phyloP scores from a whole-genome alignment of 2,888 invertebrate species.

The Molorchus minor region DNA sequence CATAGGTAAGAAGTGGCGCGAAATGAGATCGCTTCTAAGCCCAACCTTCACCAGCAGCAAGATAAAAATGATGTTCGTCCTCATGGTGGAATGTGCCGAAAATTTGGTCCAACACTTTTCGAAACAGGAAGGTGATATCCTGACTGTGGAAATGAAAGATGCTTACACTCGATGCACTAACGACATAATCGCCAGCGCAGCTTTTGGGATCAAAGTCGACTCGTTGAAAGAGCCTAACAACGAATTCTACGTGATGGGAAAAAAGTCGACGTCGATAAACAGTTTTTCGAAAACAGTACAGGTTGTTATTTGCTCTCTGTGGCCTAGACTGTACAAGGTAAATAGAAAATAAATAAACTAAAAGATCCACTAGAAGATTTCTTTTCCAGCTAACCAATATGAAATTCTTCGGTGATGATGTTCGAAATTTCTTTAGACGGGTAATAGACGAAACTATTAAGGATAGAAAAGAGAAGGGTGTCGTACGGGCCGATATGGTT shows the following conservation, averaged over 20 bases:
- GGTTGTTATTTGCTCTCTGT: slow-evolving; percentile 16
- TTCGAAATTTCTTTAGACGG: background rate
- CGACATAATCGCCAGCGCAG: slow-evolving; percentile 66
- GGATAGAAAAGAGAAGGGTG: slow-evolving; percentile 46
- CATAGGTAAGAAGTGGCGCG: slow-evolving; percentile 45
- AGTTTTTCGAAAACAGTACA: slow-evolving; percentile 21
- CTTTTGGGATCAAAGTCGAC: slow-evolving; percentile 66
- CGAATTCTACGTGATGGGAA: slow-evolving; percentile 66
- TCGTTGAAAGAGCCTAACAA: slow-evolving; percentile 65
- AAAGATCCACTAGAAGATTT: background rate
- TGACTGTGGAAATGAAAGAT: slow-evolving; percentile 59
- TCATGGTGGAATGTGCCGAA: slow-evolving; percentile 47
- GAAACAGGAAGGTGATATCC: slow-evolving; percentile 24
- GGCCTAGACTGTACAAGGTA: slow-evolving; percentile 28
- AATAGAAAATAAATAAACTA: background rate
- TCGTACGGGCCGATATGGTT: slow-evolving; percentile 62
- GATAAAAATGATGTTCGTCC: slow-evolving; percentile 62
- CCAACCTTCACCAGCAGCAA: slow-evolving; percentile 63
- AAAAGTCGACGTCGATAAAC: slow-evolving; percentile 54
- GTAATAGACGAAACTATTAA: slow-evolving; percentile 60
- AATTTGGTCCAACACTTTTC: slow-evolving; percentile 33
- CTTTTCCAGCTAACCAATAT: slow-evolving; percentile 35
- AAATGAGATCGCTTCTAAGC: slow-evolving; percentile 62
- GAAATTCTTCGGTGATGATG: slow-evolving; percentile 39
- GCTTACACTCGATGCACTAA: slow-evolving; percentile 58